Evolutionary conservation across 2,113 vertebrate genomes (phyloP).

Genomic region (Campylomormyrus tamandua): DNA sequence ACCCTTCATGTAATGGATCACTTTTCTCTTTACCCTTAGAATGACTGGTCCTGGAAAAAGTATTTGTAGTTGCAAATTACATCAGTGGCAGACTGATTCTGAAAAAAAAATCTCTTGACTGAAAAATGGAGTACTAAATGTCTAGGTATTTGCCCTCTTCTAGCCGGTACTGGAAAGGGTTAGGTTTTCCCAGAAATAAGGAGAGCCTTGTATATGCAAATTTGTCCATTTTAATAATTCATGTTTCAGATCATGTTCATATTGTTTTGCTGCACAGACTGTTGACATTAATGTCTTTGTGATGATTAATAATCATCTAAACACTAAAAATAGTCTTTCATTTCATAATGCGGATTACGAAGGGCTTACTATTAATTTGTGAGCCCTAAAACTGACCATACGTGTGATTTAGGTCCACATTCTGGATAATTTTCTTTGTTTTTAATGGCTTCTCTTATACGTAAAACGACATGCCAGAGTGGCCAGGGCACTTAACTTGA

Average conservation of each 20-base stretch:
- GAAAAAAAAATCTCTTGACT: neutral
- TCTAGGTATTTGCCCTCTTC: neutral
- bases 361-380: slow-evolving; percentile 32
- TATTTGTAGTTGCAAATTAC: neutral
- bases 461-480: slow-evolving; percentile 27
- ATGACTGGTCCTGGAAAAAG: neutral
- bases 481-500: slow-evolving; percentile 33
- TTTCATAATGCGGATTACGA: slow-evolving; percentile 24
- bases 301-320: slow-evolving; percentile 18
- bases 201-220: neutral
- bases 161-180: neutral
- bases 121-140: neutral
- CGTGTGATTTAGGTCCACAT: slow-evolving; percentile 33
- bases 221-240: neutral
- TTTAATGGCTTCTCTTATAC: slow-evolving; percentile 33
- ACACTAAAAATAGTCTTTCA: slow-evolving; percentile 28
- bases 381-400: slow-evolving; percentile 23
- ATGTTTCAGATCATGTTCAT: neutral
- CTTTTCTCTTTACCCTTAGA: neutral
- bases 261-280: neutral
- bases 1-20: neutral
- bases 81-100: neutral
- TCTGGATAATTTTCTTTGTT: slow-evolving; percentile 32
- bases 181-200: neutral
- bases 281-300: slow-evolving; percentile 3